These are phyloP conservation scores for Cottus gobio DNA, from an alignment of 2,113 vertebrate species.

Conservation along the genomic window DNA sequence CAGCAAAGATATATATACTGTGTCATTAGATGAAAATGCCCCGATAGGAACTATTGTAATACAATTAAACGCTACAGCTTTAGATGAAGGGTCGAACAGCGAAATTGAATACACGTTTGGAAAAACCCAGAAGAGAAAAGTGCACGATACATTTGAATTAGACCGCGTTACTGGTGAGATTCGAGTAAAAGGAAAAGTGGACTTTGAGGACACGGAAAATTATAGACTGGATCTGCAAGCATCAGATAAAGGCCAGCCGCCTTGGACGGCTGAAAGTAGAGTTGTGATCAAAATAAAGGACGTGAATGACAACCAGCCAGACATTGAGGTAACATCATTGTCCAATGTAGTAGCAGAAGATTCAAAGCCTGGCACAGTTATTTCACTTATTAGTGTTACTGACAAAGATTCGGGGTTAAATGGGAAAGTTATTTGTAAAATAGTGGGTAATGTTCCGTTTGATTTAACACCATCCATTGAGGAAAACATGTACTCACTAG, in stretches of 20 bases:
- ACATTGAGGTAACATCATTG: conserved; percentile 77
- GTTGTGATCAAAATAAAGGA: conserved; percentile 76
- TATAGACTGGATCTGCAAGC: conserved; percentile 73
- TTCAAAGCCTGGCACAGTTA: conserved; percentile 71
- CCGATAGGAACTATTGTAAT: conserved; percentile 52
- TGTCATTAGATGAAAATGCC: conserved; percentile 71
- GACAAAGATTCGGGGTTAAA: conserved; percentile 75
- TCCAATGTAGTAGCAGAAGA: conserved; percentile 68
- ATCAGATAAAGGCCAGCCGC: conserved; percentile 75
- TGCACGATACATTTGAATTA: conserved; percentile 64
- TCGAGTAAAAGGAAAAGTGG: conserved; percentile 67
- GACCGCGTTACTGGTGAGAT: conserved; percentile 72
- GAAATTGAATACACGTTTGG: conserved; percentile 69
- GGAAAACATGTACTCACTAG: conserved; percentile 78
- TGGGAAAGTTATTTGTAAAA: conserved; percentile 73
- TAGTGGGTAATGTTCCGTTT: conserved; percentile 68
- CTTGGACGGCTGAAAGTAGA: conserved; percentile 49
- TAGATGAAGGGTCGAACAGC: conserved; percentile 65
- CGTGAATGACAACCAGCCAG: conserved; percentile 78
- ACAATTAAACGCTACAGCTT: conserved; percentile 72
- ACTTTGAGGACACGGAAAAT: conserved; percentile 68
- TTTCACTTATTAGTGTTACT: conserved; percentile 73
- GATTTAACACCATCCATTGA: conserved; percentile 76
- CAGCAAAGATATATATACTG: conserved; percentile 68
- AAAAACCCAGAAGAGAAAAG: conserved; percentile 53